Evolutionary conservation across 2,113 vertebrate species (phyloP), one percentile per base, ranked within the genome.

Genomic region (Probosciger aterrimus): DNA sequence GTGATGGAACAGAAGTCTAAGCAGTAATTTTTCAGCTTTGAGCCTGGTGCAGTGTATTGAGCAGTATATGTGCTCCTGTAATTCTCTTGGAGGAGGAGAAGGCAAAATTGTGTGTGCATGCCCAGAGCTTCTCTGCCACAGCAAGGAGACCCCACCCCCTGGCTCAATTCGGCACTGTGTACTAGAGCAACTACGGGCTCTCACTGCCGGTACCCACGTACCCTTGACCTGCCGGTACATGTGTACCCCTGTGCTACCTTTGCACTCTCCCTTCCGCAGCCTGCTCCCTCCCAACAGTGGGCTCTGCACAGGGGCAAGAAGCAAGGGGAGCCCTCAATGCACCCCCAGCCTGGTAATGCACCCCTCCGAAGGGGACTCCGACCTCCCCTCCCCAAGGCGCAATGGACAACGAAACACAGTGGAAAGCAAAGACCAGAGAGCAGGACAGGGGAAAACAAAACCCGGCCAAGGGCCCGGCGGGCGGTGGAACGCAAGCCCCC

Each of bases 201-300:
- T 10, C 1, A 9, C 47, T 18, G 9, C 0, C 22, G 3, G 19
- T 4, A 27, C 30, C 1, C 35, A 1, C 8, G 7, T 3, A 49
- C 37, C 31, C 10, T n/a, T n/a, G 55, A 23, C 33, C 55, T 23
- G 55, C 31, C 2, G 19, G 7, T 57, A n/a, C 31, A 57, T 14
- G 19, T 13, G 9, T 10, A n/a, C 33, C 55, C 33, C 55, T 20
- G 20, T 14, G 33, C 55, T n/a, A 23, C 33, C 55, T 59, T 35
- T 24, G 57, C 13, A 60, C n/a, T 14, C 25, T 13, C 12, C 60
- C 44, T 18, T 6, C 35, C 27, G 16, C 20, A 19, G 46, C 33
- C 24, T 3, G 78, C 18, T 25, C 17, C 50, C 53, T 24, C 3
- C 12, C 43, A 39, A 30, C 46, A 9, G 24, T 23, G 30, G 11